These are phyloP conservation scores for Labroides dimidiatus DNA, from an alignment of 2,797 vertebrate species.

Conservation along the genomic window DNA sequence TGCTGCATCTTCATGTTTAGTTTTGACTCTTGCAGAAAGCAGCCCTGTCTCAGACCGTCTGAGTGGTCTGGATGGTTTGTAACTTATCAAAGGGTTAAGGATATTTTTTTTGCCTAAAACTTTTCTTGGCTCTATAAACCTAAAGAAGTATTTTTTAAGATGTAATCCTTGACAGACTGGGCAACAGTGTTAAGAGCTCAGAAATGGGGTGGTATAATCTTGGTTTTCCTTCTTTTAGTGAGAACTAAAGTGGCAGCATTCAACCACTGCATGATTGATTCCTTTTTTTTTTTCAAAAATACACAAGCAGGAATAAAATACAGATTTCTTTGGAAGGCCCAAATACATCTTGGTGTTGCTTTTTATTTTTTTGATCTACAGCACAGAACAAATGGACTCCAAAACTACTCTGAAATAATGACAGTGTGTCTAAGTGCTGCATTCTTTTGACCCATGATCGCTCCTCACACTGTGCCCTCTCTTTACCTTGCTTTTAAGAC, in stretches of 20 bases:
- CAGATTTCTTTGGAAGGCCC: not conserved
- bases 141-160: too few species aligned
- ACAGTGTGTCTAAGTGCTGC: constrained; percentile 19
- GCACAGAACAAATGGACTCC: not conserved
- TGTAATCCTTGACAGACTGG: too few species aligned
- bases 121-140: too few species aligned
- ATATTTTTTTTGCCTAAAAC: too few species aligned
- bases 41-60: too few species aligned
- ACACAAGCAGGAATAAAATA: not conserved
- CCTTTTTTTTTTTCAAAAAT: constrained; percentile 1
- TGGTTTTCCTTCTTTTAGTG: too few species aligned
- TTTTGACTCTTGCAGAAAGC: too few species aligned
- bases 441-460: constrained; percentile 7
- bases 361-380: not conserved
- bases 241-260: not conserved
- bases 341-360: not conserved
- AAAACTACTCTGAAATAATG: constrained; percentile 20
- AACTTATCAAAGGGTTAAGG: too few species aligned
- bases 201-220: too few species aligned
- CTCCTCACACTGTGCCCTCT: constrained; percentile 1
- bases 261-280: not conserved
- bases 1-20: too few species aligned
- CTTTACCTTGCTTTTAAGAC: not conserved
- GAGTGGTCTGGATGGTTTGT: too few species aligned
- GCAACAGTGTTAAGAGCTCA: too few species aligned